These are phyloP conservation scores for Phylloscopus collybita DNA, from an alignment of 2,797 vertebrate species.

Conservation along the genomic window DNA sequence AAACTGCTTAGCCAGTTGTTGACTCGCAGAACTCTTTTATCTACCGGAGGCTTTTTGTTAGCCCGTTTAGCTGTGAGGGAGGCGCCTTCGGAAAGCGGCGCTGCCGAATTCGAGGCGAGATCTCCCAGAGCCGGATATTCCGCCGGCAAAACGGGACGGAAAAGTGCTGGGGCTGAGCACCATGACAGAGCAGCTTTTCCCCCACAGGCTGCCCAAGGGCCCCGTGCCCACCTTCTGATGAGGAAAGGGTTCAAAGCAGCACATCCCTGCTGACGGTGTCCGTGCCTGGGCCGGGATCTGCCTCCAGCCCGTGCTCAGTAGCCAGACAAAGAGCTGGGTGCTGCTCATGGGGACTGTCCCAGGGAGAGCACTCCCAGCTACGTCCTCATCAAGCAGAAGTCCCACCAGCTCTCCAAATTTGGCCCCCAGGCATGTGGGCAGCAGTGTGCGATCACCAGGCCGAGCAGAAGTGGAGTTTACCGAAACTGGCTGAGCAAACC, in stretches of 20 bases:
- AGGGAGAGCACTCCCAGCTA: background rate
- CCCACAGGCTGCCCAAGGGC: rapidly evolving
- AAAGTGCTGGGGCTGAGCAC: background rate
- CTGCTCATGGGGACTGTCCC: background rate
- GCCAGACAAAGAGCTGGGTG: background rate
- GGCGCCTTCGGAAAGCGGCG: constrained; percentile 35
- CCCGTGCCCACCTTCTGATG: background rate
- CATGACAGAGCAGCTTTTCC: rapidly evolving
- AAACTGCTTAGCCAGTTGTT: constrained; percentile 81
- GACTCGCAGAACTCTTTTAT: constrained; percentile 77
- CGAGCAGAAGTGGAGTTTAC: background rate
- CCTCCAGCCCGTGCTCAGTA: rapidly evolving
- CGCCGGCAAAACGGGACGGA: rapidly evolving
- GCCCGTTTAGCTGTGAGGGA: constrained; percentile 65
- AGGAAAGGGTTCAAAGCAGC: background rate
- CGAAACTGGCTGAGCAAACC: background rate
- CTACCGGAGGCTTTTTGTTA: constrained; percentile 77
- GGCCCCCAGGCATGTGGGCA: rapidly evolving
- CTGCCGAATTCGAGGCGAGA: background rate
- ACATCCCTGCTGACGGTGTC: rapidly evolving
- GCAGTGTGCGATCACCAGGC: rapidly evolving
- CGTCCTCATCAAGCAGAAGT: background rate
- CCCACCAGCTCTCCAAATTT: rapidly evolving
- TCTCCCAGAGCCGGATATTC: background rate
- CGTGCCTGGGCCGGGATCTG: rapidly evolving